Percentiles rank a stretch among this genome's conserved stretches.
These are phyloP conservation scores for Beroe ovata DNA, from an alignment of 37 sponge, comb jelly and placozoan genomes.

Conservation along the genomic window DNA sequence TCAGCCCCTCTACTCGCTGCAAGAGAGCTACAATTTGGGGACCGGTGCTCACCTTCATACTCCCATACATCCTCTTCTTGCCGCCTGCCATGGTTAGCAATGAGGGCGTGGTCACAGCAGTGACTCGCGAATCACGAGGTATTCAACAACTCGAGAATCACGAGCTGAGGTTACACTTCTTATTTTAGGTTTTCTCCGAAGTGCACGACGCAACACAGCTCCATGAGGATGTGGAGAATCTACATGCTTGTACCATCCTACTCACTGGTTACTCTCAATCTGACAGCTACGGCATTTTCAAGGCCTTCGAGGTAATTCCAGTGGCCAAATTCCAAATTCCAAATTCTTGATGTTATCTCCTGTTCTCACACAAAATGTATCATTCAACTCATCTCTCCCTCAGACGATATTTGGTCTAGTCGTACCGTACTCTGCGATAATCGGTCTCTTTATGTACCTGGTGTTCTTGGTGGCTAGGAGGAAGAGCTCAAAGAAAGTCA, in stretches of 20 bases:
- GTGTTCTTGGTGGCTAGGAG: not conserved
- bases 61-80: conserved; percentile 15
- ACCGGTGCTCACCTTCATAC: not conserved
- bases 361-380: too few species aligned
- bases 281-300: not conserved
- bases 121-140: not conserved
- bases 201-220: not conserved
- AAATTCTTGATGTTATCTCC: too few species aligned
- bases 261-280: not conserved
- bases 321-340: too few species aligned
- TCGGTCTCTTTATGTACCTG: conserved; percentile 35
- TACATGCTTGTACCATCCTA: conserved; percentile 13
- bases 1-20: not conserved
- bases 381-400: too few species aligned
- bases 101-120: too few species aligned
- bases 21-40: not conserved
- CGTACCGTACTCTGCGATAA: conserved; percentile 8
- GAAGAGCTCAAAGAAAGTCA: not conserved
- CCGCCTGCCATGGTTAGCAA: conserved; percentile 37
- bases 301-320: conserved; percentile 25
- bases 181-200: not conserved
- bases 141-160: too few species aligned
- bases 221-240: not conserved
- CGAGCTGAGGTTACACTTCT: too few species aligned
- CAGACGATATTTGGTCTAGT: conserved; percentile 38